phyloP scores from a whole-genome alignment of 1,140 invertebrate genomes.

The Pseudomyrmex dendroicus region DNA sequence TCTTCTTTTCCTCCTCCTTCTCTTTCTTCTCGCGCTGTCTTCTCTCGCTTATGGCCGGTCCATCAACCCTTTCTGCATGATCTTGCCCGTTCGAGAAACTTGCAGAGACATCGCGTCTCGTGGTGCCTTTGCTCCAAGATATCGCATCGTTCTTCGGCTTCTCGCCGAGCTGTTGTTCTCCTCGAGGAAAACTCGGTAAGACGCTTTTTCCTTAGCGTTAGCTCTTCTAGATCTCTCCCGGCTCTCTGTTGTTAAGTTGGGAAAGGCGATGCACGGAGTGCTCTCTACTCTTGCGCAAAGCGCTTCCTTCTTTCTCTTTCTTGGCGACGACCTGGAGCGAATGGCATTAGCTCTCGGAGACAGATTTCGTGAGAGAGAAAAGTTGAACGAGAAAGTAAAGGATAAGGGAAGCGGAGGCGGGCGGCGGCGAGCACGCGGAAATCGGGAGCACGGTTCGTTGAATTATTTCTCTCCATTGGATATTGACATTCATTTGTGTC shows the following conservation, averaged over 20 bases:
- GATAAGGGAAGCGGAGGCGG: conserved; percentile 39
- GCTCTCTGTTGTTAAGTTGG: conserved; percentile 34
- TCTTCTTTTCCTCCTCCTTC: conserved; percentile 20
- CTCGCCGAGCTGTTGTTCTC: conserved; percentile 30
- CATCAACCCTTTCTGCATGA: conserved; percentile 47
- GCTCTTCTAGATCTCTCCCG: background rate
- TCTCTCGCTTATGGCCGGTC: conserved; percentile 38
- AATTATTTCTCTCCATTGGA: conserved; percentile 67
- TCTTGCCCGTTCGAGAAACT: conserved; percentile 34
- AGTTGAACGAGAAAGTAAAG: conserved; percentile 42
- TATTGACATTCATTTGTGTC: conserved; percentile 65
- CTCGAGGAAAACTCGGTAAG: conserved; percentile 66
- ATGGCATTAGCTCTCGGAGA: conserved; percentile 64
- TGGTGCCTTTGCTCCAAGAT: conserved; percentile 24
- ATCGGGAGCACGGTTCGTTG: conserved; percentile 59
- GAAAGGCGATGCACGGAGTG: conserved; percentile 12
- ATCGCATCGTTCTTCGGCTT: conserved; percentile 18
- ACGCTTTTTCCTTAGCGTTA: conserved; percentile 72
- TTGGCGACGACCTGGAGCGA: conserved; percentile 24
- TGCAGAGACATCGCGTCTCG: conserved; percentile 17
- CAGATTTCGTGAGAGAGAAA: conserved; percentile 50
- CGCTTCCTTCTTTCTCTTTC: conserved; percentile 28
- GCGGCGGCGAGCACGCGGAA: conserved; percentile 22
- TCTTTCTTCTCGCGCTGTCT: conserved; percentile 12
- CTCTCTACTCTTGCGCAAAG: conserved; percentile 23